Evolutionary conservation across 2,797 vertebrate species (phyloP).

Genomic region (Helarctos malayanus): DNA sequence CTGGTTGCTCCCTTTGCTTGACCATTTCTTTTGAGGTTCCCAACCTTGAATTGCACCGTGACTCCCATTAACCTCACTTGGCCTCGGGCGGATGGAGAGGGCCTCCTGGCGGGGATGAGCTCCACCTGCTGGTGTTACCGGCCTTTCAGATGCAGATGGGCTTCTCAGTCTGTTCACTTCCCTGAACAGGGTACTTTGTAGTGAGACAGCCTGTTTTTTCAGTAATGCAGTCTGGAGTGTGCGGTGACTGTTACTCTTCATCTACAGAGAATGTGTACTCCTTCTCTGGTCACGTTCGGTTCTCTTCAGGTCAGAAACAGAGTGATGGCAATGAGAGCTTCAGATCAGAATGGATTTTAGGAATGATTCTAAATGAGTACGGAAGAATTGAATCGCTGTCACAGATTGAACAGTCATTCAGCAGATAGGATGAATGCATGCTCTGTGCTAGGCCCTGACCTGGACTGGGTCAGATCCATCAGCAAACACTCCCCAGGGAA

Average conservation of each 20-base stretch:
- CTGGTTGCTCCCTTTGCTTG: slow-evolving; percentile 68
- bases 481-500: neutral
- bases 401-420: neutral
- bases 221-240: neutral
- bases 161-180: slow-evolving; percentile 24
- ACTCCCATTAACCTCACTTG: neutral
- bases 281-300: neutral
- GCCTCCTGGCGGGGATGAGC: neutral
- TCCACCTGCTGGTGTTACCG: neutral
- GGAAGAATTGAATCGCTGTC: neutral
- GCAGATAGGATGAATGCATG: neutral
- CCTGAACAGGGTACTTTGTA: slow-evolving; percentile 20
- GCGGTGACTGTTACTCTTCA: neutral
- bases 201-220: neutral
- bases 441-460: neutral
- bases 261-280: neutral
- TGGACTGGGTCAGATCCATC: neutral
- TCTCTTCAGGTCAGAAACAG: neutral
- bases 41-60: neutral
- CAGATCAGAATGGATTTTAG: neutral
- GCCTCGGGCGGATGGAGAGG: neutral
- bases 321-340: neutral
- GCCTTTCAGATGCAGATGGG: neutral
- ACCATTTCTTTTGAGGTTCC: slow-evolving; percentile 38
- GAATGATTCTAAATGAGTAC: neutral